Base-by-base conservation (phyloP, 2,888 invertebrate genomes). In the Ormyrus thymus region DNA sequence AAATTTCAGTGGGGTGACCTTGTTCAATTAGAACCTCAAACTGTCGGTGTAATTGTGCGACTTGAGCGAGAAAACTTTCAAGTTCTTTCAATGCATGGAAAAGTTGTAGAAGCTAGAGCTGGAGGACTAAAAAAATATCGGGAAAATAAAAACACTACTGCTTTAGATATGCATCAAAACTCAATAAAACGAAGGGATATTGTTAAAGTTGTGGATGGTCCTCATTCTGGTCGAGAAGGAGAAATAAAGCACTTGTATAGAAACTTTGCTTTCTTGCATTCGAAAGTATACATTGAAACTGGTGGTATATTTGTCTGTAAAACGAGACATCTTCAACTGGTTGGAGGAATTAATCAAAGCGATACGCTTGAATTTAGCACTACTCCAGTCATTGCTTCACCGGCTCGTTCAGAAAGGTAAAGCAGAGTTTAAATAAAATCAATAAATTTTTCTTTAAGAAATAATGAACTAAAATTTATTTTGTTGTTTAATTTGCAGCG, bases 1-100 rank as follows among this genome's bases (percentile, higher is more conserved):
- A 93, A 93, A 86, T 94, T 92, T 85, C 92, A 93, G 87, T 93
- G 92, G 90, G 93, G 93, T 59, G 93, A 93, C 85, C 86, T 93
- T 48, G 93, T 93, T 1, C 91, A 92, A 85, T 84, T 92, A 53
- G 92, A 92, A 84, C 87, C 91, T 3, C 92, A 93, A 84, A 92
- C 92, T 9, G 93, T 93, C 51, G 93, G 93, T 58, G 92, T 92
- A 0, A 93, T 93, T 81, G 92, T 93, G 1, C 89, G 93, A 46
- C 86, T 94, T 79, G 93, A 94, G 85, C 92, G 92, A 81, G 93
- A 93, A 84, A 90, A 90, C 82, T 92, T 94, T 81, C 92, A 93
- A 85, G 91, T 94, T 10, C 88, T 94, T 15, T 92, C 91, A 81
- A 93, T 92, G 92, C 90, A 92, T 84, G 93, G 92, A 79, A 92